Evolutionary conservation across 64 coral and sea anemone species (phyloP).

Genomic region (Montipora efflorescens): DNA sequence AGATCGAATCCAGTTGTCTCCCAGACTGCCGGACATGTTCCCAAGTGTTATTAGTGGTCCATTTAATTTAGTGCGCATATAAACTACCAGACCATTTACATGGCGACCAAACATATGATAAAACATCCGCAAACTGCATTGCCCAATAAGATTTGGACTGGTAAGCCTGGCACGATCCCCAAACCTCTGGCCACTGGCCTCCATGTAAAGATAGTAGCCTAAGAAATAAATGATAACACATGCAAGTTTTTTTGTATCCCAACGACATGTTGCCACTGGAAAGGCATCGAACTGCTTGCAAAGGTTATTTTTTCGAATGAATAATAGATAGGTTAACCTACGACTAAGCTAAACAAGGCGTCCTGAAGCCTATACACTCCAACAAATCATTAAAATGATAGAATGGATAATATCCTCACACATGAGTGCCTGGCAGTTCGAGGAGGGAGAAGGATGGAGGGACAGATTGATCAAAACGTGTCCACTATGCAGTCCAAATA

Average conservation of each 20-base stretch:
- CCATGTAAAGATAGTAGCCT: constrained; percentile 96
- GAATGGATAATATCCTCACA: too few relatives aligned
- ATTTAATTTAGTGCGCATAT: constrained; percentile 67
- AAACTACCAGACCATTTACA: constrained; percentile 82
- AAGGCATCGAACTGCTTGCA: too few relatives aligned
- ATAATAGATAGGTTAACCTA: too few relatives aligned
- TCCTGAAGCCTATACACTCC: too few relatives aligned
- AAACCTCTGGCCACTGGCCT: constrained; percentile 66
- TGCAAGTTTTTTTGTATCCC: background rate
- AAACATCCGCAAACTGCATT: constrained; percentile 84
- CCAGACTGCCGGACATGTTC: constrained; percentile 73
- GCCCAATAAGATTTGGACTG: constrained; percentile 76
- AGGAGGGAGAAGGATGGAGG: too few relatives aligned
- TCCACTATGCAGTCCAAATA: too few relatives aligned
- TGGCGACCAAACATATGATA: constrained; percentile 96
- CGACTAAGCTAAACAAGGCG: too few relatives aligned
- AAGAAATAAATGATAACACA: background rate
- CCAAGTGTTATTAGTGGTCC: constrained; percentile 61
- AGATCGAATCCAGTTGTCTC: constrained; percentile 85
- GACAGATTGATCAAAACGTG: too few relatives aligned
- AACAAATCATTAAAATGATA: too few relatives aligned
- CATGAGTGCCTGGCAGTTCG: too few relatives aligned
- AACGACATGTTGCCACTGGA: too few relatives aligned
- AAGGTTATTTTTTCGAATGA: too few relatives aligned
- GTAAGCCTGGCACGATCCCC: constrained; percentile 87